A percentile compares a stretch with the other conserved stretches of the same genome.
Evolutionary conservation across 2,797 vertebrate species (phyloP).

Genomic region (Naso thynnoides): DNA sequence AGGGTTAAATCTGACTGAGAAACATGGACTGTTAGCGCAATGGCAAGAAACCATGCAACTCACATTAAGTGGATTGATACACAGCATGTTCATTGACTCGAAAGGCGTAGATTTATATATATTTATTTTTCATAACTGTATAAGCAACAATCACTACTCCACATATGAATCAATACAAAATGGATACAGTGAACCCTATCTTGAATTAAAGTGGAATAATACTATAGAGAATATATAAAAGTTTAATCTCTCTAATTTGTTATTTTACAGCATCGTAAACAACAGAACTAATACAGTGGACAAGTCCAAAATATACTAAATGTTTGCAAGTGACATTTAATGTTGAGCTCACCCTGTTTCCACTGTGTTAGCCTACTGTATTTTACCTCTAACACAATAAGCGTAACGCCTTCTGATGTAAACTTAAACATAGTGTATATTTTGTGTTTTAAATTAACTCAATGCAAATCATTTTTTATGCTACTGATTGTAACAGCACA

Average conservation of each 20-base stretch:
- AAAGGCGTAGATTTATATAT: too few species aligned
- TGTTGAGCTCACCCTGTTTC: slow-evolving; percentile 1
- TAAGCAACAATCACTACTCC: too few species aligned
- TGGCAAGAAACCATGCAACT: background rate
- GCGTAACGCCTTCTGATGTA: background rate
- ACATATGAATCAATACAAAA: too few species aligned
- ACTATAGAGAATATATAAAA: too few species aligned
- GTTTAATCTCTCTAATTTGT: too few species aligned
- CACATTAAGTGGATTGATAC: background rate
- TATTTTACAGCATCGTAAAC: too few species aligned
- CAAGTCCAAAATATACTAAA: slow-evolving; percentile 2
- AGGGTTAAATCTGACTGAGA: background rate
- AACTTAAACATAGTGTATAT: background rate
- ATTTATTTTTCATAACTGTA: too few species aligned
- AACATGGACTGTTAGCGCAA: slow-evolving; percentile 8
- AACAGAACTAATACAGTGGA: slow-evolving; percentile 9
- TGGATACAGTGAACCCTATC: too few species aligned
- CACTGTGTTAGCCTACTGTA: background rate
- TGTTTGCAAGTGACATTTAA: background rate
- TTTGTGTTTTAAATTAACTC: too few species aligned
- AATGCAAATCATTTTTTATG: background rate
- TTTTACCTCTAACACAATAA: background rate
- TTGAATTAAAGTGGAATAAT: too few species aligned
- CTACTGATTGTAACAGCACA: background rate
- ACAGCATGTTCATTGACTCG: too few species aligned